Base-by-base conservation (phyloP, 2,113 vertebrate species). In the Catharus minimus region DNA sequence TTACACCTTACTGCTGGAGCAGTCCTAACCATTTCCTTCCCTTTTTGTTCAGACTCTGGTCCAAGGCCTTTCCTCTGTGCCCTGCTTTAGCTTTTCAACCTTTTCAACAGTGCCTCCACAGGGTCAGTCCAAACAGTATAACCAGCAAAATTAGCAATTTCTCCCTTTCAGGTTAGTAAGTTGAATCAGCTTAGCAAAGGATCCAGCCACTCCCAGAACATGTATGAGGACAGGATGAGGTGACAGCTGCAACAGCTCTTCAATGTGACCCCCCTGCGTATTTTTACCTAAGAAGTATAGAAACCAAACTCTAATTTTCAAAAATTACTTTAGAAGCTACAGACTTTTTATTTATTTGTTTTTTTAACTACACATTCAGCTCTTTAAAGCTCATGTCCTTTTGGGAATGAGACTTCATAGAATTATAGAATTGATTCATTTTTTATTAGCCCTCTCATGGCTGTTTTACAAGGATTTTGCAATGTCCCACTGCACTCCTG, bases 191-290 rank as follows among this genome's bases (percentile, higher is more conserved):
- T 50, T 15, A 23, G 43, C 36, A 26, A 52, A 21, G 24, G 32
- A 71, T 20, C 12, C 53, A 43, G 23, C 28, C 14, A 72, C 14
- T 2, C 30, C 8, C 20, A 56, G 30, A 15, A 64, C 3, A 1
- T 2, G 3, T 20, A 3, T 1, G 16, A 75, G 36, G 26, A 15
- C 13, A 53, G 6, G 19, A 30, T 5, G 33, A 32, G 11, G 9
- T 17, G 71, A 27, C 11, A 44, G 55, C 19, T 19, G 23, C 38
- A 49, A 41, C 43, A 72, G 32, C 28, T 46, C 53, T 66, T 58
- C 49, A 22, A 0, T 3, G 19, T 6, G 16, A 24, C 11, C 46
- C 65, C 65, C 72, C 39, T 21, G 0, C 1, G 0, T 6, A 22
- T 49, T 30, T 87, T 60, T 53, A 66, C 32, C 15, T 58, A 28